phyloP scores from a whole-genome alignment of 2,113 vertebrate genomes.

The Brachypteracias leptosomus region DNA sequence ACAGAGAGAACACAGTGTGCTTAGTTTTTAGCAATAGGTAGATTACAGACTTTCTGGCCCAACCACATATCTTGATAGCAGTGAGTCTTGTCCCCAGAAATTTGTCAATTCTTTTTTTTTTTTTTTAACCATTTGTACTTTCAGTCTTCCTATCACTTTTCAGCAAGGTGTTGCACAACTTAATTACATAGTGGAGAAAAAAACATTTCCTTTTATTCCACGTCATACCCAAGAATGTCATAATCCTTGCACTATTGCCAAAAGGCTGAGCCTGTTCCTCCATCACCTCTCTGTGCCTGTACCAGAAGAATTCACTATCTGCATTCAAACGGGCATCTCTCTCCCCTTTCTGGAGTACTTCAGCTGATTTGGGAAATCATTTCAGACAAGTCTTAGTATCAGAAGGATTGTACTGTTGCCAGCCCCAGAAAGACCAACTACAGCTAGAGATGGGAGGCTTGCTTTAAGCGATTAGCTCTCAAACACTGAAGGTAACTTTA shows the following conservation, averaged over 20 bases:
- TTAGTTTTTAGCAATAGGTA: background rate
- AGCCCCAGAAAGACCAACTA: background rate
- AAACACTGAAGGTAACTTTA: background rate
- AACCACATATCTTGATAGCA: background rate
- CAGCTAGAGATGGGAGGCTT: background rate
- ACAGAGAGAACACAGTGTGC: background rate
- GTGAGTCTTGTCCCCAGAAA: background rate
- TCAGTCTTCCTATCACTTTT: background rate
- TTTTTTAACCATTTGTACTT: background rate
- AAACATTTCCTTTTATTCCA: background rate
- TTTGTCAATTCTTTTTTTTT: background rate
- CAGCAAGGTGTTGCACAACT: background rate
- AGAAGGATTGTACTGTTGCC: background rate
- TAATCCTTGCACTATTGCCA: background rate
- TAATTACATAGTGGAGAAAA: background rate
- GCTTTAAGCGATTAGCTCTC: background rate
- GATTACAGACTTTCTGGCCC: background rate
- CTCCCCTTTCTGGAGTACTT: background rate
- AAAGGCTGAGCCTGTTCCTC: background rate
- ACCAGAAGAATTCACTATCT: background rate
- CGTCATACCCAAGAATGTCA: background rate
- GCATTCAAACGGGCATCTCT: background rate
- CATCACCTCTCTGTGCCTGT: fast-evolving
- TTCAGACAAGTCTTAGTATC: background rate
- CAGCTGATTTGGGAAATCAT: background rate